These are phyloP conservation scores for Zaprionus camerounensis DNA, from an alignment of 1,140 invertebrate genomes.

Conservation along the genomic window DNA sequence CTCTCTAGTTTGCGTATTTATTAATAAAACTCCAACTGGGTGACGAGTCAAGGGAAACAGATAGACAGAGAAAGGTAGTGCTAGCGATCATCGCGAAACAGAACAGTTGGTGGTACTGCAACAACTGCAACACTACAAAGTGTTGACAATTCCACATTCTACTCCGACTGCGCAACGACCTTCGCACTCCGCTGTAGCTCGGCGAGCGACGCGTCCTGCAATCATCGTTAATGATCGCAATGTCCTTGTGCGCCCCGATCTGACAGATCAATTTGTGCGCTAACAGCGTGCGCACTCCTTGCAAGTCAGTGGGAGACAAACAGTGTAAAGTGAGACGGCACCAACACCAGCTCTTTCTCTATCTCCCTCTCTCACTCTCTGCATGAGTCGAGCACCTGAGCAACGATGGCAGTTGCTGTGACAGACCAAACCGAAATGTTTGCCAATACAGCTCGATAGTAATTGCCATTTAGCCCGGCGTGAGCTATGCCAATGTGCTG, in stretches of 20 bases:
- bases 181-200: slow-evolving; percentile 41
- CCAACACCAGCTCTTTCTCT: background rate
- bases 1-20: slow-evolving; percentile 51
- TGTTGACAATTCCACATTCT: slow-evolving; percentile 64
- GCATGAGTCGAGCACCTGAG: slow-evolving; percentile 25
- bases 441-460: slow-evolving; percentile 58
- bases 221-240: slow-evolving; percentile 82
- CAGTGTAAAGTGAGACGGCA: background rate
- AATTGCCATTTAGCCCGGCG: slow-evolving; percentile 40
- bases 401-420: slow-evolving; percentile 47
- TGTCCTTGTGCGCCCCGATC: slow-evolving; percentile 74
- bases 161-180: slow-evolving; percentile 72
- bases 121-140: slow-evolving; percentile 47
- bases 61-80: slow-evolving; percentile 12
- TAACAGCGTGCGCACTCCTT: slow-evolving; percentile 65
- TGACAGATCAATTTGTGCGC: slow-evolving; percentile 80
- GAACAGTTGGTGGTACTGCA: slow-evolving; percentile 69
- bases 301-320: slow-evolving; percentile 4
- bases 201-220: slow-evolving; percentile 46
- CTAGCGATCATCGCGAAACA: slow-evolving; percentile 50
- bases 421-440: slow-evolving; percentile 74
- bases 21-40: slow-evolving; percentile 73
- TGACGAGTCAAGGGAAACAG: slow-evolving; percentile 3
- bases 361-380: background rate
- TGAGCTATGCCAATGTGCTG: slow-evolving; percentile 8